A percentile compares a stretch with the other conserved stretches of the same genome.
phyloP scores from a whole-genome alignment of 2,888 invertebrate genomes.

The Ceraclea dissimilis region DNA sequence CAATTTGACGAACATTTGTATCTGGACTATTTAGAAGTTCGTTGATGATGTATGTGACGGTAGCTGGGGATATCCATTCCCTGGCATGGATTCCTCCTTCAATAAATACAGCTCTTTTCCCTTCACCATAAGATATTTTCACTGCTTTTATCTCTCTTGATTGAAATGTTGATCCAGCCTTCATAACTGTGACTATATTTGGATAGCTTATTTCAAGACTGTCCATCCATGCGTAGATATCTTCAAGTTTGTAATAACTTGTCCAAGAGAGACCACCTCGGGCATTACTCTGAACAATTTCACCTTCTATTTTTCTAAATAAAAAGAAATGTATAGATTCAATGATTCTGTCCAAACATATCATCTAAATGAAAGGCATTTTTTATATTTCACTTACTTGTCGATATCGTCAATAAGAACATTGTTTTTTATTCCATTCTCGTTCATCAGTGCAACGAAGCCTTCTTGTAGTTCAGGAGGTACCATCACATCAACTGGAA shows the following conservation, averaged over 20 bases:
- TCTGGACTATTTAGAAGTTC: conserved; percentile 57
- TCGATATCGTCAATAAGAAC: conserved; percentile 46
- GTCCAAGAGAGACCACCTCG: conserved; percentile 44
- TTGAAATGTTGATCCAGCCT: conserved; percentile 52
- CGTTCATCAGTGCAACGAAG: conserved; percentile 38
- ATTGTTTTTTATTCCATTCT: conserved; percentile 35
- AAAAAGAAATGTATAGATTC: too few relatives aligned
- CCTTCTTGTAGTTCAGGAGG: conserved; percentile 36
- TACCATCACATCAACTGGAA: conserved; percentile 45
- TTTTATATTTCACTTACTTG: conserved; percentile 33
- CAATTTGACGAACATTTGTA: conserved; percentile 45
- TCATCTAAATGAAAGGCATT: too few relatives aligned
- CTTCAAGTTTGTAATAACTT: conserved; percentile 50
- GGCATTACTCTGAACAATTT: conserved; percentile 5
- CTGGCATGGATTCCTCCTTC: conserved; percentile 60
- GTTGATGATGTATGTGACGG: conserved; percentile 62
- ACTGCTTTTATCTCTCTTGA: conserved; percentile 52
- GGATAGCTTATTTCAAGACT: conserved; percentile 43
- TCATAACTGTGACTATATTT: conserved; percentile 40
- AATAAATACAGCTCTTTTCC: conserved; percentile 52
- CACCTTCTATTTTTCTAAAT: conserved; percentile 9
- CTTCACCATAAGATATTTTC: conserved; percentile 37
- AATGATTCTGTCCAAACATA: too few relatives aligned
- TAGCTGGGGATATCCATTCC: conserved; percentile 69
- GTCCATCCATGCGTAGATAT: conserved; percentile 53